Conservation (phyloP, 2,888 invertebrate genomes). For the Anthophora plumipes region DNA sequence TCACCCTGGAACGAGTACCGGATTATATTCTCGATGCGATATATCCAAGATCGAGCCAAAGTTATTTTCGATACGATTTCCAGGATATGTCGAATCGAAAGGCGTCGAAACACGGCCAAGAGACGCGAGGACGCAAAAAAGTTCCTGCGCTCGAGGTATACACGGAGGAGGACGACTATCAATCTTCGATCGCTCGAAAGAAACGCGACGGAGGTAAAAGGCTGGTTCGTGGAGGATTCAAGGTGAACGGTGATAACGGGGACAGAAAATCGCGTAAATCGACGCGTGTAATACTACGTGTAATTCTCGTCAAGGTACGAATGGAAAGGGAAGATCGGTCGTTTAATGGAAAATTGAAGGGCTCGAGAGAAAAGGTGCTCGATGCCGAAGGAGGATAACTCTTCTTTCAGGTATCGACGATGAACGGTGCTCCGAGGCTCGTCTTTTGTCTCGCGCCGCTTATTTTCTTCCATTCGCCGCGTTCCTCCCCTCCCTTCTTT, state of each 20-base stretch:
- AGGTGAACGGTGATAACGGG: background rate
- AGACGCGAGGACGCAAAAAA: slow-evolving; percentile 24
- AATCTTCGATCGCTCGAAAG: slow-evolving; percentile 35
- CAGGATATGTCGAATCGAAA: no score
- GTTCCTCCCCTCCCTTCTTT: background rate
- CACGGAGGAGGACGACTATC: slow-evolving; percentile 46
- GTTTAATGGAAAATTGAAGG: background rate
- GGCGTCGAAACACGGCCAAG: background rate
- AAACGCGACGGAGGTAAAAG: slow-evolving; percentile 42
- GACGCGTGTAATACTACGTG: no score
- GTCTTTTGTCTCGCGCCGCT: slow-evolving; percentile 1
- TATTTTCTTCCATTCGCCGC: background rate
- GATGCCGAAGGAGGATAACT: background rate
- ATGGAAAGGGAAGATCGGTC: no score
- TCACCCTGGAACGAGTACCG: no score
- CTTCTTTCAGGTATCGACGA: background rate
- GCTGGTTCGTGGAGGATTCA: slow-evolving; percentile 1
- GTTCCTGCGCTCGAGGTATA: no score
- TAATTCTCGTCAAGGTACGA: no score
- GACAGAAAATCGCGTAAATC: no score
- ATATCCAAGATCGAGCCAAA: no score
- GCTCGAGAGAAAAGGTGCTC: background rate
- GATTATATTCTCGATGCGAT: no score
- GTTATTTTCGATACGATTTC: no score
- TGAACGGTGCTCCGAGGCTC: background rate